A percentile compares a stretch with the other conserved stretches of the same genome.
Evolutionary conservation across 2,888 invertebrate genomes (phyloP).

Genomic region (Tiliacea citrago): DNA sequence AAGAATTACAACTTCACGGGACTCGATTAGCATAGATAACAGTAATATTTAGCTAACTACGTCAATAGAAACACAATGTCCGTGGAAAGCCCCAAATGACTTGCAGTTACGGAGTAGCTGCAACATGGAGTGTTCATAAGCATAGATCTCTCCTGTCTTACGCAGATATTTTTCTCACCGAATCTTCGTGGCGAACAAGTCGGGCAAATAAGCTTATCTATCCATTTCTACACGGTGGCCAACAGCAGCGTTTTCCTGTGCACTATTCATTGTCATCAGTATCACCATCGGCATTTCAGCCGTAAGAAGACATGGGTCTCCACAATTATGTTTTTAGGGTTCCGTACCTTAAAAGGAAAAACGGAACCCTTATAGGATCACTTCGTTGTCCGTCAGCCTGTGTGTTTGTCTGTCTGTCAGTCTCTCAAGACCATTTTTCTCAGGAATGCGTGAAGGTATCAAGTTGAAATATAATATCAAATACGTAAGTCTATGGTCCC

Average conservation of each 20-base stretch:
- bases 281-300: neutral
- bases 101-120: conserved; percentile 32
- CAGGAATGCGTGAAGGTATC: no score
- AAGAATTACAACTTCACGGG: conserved; percentile 14
- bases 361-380: no score
- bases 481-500: no score
- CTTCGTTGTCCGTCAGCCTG: no score
- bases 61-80: conserved; percentile 59
- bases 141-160: neutral
- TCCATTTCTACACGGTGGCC: neutral
- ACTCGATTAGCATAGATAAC: conserved; percentile 48
- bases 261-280: neutral
- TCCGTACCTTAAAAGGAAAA: no score
- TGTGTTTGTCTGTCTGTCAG: no score
- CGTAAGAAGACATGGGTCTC: no score
- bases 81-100: conserved; percentile 62
- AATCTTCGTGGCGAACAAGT: neutral
- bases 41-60: conserved; percentile 55
- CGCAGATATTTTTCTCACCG: neutral
- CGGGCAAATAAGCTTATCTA: neutral
- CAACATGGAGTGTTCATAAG: conserved; percentile 23
- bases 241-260: neutral
- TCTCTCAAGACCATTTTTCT: no score
- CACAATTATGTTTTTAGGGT: no score
- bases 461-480: no score